Evolutionary conservation across 2,888 invertebrate genomes (phyloP).

Genomic region (Thymelicus acteon): DNA sequence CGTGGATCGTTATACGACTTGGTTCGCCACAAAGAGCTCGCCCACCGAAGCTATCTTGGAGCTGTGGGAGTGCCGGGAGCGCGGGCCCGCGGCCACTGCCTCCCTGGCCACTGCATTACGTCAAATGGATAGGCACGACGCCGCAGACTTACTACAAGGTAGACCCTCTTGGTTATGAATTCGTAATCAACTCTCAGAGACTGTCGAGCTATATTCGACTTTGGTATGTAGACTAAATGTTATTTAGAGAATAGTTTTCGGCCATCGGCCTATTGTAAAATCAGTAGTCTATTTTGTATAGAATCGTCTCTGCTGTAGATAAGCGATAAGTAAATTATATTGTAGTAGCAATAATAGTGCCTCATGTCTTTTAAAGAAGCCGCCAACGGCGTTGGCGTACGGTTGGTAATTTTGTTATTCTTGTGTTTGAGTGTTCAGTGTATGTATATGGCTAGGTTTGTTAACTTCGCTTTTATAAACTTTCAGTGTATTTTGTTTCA

Average conservation of each 20-base stretch:
- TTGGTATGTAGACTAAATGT: slow-evolving; percentile 70
- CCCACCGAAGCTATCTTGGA: slow-evolving; percentile 98
- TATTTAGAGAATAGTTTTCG: slow-evolving; percentile 74
- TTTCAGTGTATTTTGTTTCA: slow-evolving; percentile 45
- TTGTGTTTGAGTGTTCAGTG: slow-evolving; percentile 77
- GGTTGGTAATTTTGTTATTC: slow-evolving; percentile 77
- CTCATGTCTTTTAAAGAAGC: slow-evolving; percentile 80
- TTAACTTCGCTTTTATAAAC: slow-evolving; percentile 50
- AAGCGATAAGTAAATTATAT: slow-evolving; percentile 77
- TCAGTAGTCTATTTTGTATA: slow-evolving; percentile 83
- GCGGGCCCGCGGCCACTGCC: slow-evolving; percentile 92
- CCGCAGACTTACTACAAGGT: slow-evolving; percentile 75
- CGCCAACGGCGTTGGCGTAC: slow-evolving; percentile 56
- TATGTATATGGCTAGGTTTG: slow-evolving; percentile 51
- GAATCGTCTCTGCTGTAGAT: slow-evolving; percentile 78
- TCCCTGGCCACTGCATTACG: slow-evolving; percentile 85
- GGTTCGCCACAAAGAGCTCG: slow-evolving; percentile 98
- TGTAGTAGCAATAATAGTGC: slow-evolving; percentile 84
- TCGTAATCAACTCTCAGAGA: slow-evolving; percentile 34
- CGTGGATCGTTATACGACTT: slow-evolving; percentile 98
- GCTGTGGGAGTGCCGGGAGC: slow-evolving; percentile 96
- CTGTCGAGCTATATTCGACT: slow-evolving; percentile 16
- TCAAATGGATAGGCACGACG: slow-evolving; percentile 77
- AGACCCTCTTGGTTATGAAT: slow-evolving; percentile 81
- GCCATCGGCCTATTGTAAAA: slow-evolving; percentile 75